Base-by-base conservation (phyloP, 2,888 invertebrate genomes). In the Glyphotaelius pellucidus region DNA sequence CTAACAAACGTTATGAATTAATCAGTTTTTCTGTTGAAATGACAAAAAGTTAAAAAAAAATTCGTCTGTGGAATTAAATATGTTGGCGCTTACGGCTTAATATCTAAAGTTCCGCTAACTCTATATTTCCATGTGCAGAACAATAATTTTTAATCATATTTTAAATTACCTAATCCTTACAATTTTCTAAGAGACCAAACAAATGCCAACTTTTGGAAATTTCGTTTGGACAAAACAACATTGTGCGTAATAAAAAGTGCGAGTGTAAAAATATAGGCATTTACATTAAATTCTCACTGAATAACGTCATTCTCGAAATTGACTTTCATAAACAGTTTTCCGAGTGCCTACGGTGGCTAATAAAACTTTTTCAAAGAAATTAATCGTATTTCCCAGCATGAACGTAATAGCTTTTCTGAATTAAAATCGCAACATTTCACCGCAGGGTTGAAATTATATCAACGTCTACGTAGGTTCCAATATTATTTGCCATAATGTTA, bases 301-400 rank as follows among this genome's bases (percentile, higher is more conserved):
- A 67, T 67, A 67, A 67, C 67, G 67, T 67, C 67, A 67, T 67
- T 67, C 67, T 67, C 25, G 67, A 67, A 67, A 67, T 67, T 67
- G 67, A n/a, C 67, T 67, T 67, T 67, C 67, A 67, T 67, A 67
- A 67, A 67, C 67, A 67, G 67, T 67, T 67, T 67, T 25, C 67
- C 67, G 67, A 67, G 67, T 67, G 67, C 67, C 67, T 25, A 67
- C 67, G 67, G 67, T n/a, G 25, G 67, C 67, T 67, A 67, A 67
- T 67, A 67, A 67, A 67, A 67, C 67, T 67, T 67, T 4, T 67
- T n/a, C 67, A 67, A 67, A 67, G 67, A n/a, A 67, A 67, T 67
- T 67, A 67, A 67, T 67, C 67, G 67, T 67, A 67, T 67, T 67
- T 67, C 67, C 67, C 67, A 67, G 67, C 67, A 67, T 67, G 67